Evolutionary conservation across 2,888 invertebrate genomes (phyloP).

Genomic region (Agrochola circellaris): DNA sequence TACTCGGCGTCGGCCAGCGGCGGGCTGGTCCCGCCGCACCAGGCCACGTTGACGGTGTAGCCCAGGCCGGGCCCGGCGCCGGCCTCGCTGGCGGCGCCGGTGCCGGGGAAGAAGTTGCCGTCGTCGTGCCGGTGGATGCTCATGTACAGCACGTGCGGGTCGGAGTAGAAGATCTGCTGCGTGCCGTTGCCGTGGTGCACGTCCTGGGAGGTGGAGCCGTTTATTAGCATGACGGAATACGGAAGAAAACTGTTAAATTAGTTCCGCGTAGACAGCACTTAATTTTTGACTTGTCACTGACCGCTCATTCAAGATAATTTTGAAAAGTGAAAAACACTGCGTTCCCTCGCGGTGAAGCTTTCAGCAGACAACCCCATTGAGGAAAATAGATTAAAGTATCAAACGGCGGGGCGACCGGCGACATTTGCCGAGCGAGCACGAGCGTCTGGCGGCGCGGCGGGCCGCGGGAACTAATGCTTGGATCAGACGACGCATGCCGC

Average conservation of each 20-base stretch:
- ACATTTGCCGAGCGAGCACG: no score
- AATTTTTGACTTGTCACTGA: no score
- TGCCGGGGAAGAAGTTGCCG: conserved; percentile 99
- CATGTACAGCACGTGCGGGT: conserved; percentile 98
- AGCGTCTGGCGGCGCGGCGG: no score
- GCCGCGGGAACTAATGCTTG: no score
- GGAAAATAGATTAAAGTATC: background rate
- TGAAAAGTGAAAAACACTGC: background rate
- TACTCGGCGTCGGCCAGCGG: conserved; percentile 99
- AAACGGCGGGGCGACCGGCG: no score
- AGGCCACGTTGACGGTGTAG: conserved; percentile 98
- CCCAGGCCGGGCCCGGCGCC: conserved; percentile 97
- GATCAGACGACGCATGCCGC: no score
- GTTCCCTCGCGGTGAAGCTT: background rate
- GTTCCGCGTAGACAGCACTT: background rate
- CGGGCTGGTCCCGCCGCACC: conserved; percentile 97
- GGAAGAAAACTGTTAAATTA: background rate
- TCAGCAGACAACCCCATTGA: background rate
- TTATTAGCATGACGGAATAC: background rate
- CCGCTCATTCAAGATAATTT: background rate
- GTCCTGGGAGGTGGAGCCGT: conserved; percentile 90
- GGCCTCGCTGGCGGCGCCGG: conserved; percentile 98
- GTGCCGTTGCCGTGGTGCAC: conserved; percentile 99
- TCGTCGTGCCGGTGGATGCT: conserved; percentile 99
- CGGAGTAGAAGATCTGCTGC: conserved; percentile 99